Evolutionary conservation across 2,113 vertebrate genomes (phyloP).

Genomic region (Chiloscyllium plagiosum): DNA sequence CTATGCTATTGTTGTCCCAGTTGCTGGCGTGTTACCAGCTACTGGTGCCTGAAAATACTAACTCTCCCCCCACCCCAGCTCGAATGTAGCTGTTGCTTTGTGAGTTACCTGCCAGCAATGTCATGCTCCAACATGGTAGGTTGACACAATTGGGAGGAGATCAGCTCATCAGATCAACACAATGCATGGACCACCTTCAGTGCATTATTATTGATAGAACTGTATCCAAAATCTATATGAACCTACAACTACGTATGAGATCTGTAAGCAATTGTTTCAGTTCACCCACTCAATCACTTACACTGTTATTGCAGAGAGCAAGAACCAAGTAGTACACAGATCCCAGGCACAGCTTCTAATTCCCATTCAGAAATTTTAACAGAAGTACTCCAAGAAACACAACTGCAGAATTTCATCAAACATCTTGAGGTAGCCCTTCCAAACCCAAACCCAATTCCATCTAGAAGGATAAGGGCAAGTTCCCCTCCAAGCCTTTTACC

Average conservation of each 20-base stretch:
- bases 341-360: neutral
- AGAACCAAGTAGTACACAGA: neutral
- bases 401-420: no score
- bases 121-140: neutral
- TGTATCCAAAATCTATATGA: neutral
- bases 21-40: neutral
- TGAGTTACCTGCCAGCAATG: neutral
- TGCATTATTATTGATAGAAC: neutral
- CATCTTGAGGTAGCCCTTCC: no score
- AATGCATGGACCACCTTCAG: neutral
- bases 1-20: neutral
- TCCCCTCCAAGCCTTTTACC: no score
- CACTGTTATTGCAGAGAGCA: neutral
- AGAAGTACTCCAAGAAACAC: constrained; percentile 11
- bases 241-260: neutral
- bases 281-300: neutral
- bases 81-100: neutral
- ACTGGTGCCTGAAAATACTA: neutral
- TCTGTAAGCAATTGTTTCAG: neutral
- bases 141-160: neutral
- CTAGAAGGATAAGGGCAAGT: no score
- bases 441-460: no score
- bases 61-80: neutral
- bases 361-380: neutral
- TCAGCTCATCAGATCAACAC: neutral